Percentiles rank a stretch among this genome's conserved stretches.
Conservation (phyloP, 2,888 invertebrate genomes). For the Erpobdella octoculata region DNA sequence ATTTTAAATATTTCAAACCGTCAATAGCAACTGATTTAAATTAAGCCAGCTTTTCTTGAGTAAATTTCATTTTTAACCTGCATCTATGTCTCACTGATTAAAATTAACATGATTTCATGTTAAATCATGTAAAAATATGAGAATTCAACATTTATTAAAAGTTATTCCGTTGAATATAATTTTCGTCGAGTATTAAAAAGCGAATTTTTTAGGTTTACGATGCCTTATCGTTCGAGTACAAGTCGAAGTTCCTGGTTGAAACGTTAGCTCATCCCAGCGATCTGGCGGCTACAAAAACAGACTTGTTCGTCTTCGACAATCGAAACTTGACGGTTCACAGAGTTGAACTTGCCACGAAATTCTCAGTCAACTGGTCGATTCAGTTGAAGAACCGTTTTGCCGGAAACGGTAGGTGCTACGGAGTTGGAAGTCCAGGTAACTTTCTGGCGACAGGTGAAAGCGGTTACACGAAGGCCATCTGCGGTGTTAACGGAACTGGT, state of each 20-base stretch:
- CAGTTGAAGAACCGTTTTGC: conserved; percentile 24
- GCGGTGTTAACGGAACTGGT: conserved; percentile 11
- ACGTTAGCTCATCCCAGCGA: conserved; percentile 22
- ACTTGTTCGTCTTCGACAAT: conserved; percentile 27
- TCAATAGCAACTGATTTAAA: background rate
- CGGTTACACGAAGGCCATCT: background rate
- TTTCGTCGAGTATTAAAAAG: too few relatives aligned
- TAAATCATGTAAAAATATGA: too few relatives aligned
- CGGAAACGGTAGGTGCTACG: conserved; percentile 1
- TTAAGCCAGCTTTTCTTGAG: background rate
- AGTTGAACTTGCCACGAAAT: conserved; percentile 10
- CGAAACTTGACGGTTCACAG: conserved; percentile 22
- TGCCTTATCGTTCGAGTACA: conserved; percentile 13
- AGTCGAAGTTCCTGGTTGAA: conserved; percentile 16
- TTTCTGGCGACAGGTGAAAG: background rate
- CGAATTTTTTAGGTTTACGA: conserved; percentile 12
- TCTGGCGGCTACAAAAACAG: conserved; percentile 9
- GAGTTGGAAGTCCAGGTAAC: background rate
- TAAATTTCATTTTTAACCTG: too few relatives aligned
- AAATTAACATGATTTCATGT: too few relatives aligned
- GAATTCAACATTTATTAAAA: too few relatives aligned
- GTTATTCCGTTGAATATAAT: too few relatives aligned
- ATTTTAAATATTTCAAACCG: too few relatives aligned
- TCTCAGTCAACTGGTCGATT: conserved; percentile 24
- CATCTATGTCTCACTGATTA: too few relatives aligned